Base-by-base conservation (phyloP, 2,797 vertebrate genomes). In the Apogon hyalosoma region DNA sequence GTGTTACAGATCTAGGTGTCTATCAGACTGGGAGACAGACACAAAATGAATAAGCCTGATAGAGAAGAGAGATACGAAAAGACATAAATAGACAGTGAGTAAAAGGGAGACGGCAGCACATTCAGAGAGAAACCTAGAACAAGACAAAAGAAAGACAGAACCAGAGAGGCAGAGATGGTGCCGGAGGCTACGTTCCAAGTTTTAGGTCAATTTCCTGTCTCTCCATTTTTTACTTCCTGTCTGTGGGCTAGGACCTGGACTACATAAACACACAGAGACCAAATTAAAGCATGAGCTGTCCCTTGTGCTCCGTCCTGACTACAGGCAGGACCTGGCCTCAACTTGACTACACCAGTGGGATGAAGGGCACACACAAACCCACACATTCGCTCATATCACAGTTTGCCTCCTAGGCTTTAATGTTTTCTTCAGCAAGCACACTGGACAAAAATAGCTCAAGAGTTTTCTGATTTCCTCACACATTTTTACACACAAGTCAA, bases 131-230 rank as follows among this genome's bases (percentile, higher is more conserved):
- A 18, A 50, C 31, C 11, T 2, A 33, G 11, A 10, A 12, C 14
- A 50, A 5, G 1, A 53, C 9, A 48, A 38, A 36, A 60, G 42
- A 19, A 53, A 72, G 31, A 60, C 50, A 31, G 53, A 57, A 24
- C 21, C 45, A 38, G 21, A 4, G 41, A 39, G 45, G 15, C 7
- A 11, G 36, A 55, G 39, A 13, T 51, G 33, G 62, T 0, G 28
- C 54, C 46, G 6, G 10, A 43, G 21, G 79, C 58, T 53, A 28
- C 10, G 2, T 52, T 55, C 15, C 49, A 50, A 63, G 60, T 41
- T 73, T 69, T 46, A 15, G 69, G 67, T 73, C 53, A 79, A 39
- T 81, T 75, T 70, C 56, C 52, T 68, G 59, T 79, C 40, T 63
- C 38, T 61, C 13, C 54, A 24, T 62, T 50, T 39, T 50, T 52